Evolutionary conservation across 2,113 vertebrate species (phyloP), one percentile per base, ranked within the genome.

Genomic region (Notothenia coriiceps): DNA sequence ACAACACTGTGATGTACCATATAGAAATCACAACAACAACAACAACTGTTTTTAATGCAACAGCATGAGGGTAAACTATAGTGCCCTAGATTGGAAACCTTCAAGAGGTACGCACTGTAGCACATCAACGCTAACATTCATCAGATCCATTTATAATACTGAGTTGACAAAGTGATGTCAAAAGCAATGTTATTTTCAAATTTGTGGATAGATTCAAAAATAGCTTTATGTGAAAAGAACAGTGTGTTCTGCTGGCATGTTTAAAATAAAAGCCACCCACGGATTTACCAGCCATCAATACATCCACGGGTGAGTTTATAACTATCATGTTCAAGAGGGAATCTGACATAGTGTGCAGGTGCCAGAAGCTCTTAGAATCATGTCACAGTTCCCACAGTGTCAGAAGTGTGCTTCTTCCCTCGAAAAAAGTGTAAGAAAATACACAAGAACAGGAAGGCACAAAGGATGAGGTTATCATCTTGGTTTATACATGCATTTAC

Each of bases 201-300:
- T 86, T 46, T 29, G 80, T 50, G 33, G 7, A 65, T 71, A 67
- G 63, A 86, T 57, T 63, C 17, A 18, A 68, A 68, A 57, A 77
- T 29, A 66, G 57, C 54, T 55, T 52, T 20, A 50, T 55, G 52
- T 83, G 79, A 70, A 88, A 66, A 71, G 61, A 84, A 88, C 78
- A 82, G 57, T 22, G 55, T 46, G 75, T 87, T 80, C 76, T 64
- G 84, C 47, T 72, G 78, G 66, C 83, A 81, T 90, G 86, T 82
- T 90, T 91, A 78, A 44, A 74, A 35, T 35, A 40, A 82, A 84
- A 82, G 77, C 83, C 89, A 66, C 82, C 89, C 84, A 89, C 52
- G 13, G 59, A 79, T 80, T 79, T 56, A 54, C 55, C 69, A 18
- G 46, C 63, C 72, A 65, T 79, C 62, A 69, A 40, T 83, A 63